Conservation (phyloP, 2,888 invertebrate species). For the Nemoura dubitans region DNA sequence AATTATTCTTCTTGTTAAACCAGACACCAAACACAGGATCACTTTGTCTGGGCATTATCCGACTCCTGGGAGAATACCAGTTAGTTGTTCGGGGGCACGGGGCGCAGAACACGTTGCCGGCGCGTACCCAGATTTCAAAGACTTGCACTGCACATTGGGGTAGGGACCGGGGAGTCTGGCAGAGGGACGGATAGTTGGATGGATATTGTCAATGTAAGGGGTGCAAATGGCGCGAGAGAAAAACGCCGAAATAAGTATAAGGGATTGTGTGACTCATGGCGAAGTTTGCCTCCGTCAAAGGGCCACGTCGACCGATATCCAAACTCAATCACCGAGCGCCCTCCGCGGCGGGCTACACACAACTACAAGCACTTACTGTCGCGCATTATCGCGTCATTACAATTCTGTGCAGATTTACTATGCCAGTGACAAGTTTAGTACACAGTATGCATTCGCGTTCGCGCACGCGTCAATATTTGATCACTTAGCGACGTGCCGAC, state of each 20-base stretch:
- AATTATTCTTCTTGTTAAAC: constrained; percentile 49
- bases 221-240: constrained; percentile 42
- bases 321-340: background rate
- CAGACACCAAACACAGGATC: constrained; percentile 49
- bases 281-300: constrained; percentile 19
- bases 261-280: constrained; percentile 34
- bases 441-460: background rate
- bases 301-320: constrained; percentile 28
- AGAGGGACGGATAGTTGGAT: constrained; percentile 23
- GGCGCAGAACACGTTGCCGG: background rate
- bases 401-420: constrained; percentile 29
- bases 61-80: constrained; percentile 20
- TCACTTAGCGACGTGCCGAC: constrained; percentile 39
- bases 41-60: constrained; percentile 34
- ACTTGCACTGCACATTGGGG: constrained; percentile 32
- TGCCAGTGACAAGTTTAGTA: background rate
- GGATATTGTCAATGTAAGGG: constrained; percentile 21
- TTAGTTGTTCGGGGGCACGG: background rate
- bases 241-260: constrained; percentile 9
- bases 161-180: too few relatives aligned
- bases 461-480: constrained; percentile 32
- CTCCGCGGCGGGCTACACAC: background rate
- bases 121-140: constrained; percentile 27
- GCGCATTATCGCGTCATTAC: constrained; percentile 25
- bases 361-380: constrained; percentile 22